Evolutionary conservation across 2,888 invertebrate species (phyloP), one percentile per base, ranked within the genome.

Genomic region (Hirtodrosophila alboralis): DNA sequence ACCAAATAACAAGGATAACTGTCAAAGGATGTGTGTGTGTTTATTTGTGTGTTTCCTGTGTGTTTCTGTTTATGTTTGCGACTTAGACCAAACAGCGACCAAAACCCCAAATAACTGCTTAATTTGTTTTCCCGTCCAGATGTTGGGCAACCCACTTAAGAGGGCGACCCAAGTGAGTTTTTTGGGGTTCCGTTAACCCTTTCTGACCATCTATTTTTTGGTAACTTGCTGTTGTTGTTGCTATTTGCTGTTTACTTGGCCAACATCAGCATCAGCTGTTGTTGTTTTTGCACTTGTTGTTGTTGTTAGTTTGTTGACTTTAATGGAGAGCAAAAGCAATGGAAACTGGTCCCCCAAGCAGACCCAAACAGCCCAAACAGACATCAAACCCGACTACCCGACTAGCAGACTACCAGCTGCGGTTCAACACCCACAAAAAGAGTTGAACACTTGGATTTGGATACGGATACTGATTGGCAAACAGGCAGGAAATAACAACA

Each of bases 231-330:
- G 44, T 53, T 58, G 33, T 40, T 56, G 43, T 27, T 59, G 37
- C 7, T 56, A 33, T 26, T 52, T 52, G 41, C 5, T 62, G 52
- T 65, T 65, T 69, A 47, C 36, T 28, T 33, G 33, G 41, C 36
- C 48, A 31, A 33, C 30, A 37, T 10, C 27, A 64, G 48, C 49
- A 36, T 34, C 69, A 49, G 48, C 30, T 63, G 80, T 49, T 75
- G 52, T 68, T 76, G 49, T 49, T 51, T 45, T 34, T 37, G 38
- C 56, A 41, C 27, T 47, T 65, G 59, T 56, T 68, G 66, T 56
- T 68, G 66, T 59, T 84, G 78, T 75, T 84, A 84, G 83, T 75
- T 84, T 79, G 78, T 84, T 81, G 78, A 81, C 68, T 81, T 53
- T 44, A 64, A 66, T 63, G 43, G 49, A 47, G 18, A n/a, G n/a